phyloP scores from a whole-genome alignment of 1,140 invertebrate genomes.

The Drosophila tristis region DNA sequence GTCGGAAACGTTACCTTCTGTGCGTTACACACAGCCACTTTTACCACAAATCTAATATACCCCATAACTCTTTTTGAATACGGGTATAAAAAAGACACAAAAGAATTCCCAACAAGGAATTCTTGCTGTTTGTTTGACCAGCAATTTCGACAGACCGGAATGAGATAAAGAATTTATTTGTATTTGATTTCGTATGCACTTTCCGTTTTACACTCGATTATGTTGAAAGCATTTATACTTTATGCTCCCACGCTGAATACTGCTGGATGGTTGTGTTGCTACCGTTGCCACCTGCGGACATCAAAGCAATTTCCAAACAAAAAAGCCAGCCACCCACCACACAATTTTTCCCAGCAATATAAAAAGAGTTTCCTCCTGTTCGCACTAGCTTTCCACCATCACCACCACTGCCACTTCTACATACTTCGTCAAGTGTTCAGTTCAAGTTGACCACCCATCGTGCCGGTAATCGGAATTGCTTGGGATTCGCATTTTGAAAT shows the following conservation, averaged over 20 bases:
- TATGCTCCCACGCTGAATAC: neutral
- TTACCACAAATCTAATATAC: too few relatives aligned
- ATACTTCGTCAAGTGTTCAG: too few relatives aligned
- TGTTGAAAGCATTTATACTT: neutral
- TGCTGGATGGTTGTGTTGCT: neutral
- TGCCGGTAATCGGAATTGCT: constrained; percentile 2
- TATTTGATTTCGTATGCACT: constrained; percentile 18
- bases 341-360: neutral
- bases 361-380: constrained; percentile 18
- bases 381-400: neutral
- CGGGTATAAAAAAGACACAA: neutral
- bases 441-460: constrained; percentile 22
- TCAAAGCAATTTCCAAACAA: constrained; percentile 31
- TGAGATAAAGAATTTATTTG: constrained; percentile 12
- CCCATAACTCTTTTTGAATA: too few relatives aligned
- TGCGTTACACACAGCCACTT: too few relatives aligned
- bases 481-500: constrained; percentile 27
- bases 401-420: too few relatives aligned
- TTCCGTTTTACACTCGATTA: neutral
- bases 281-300: constrained; percentile 30
- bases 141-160: constrained; percentile 10
- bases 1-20: too few relatives aligned
- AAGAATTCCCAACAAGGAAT: neutral
- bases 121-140: constrained; percentile 9
- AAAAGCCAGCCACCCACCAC: too few relatives aligned